These are phyloP conservation scores for Cabera pusaria DNA, from an alignment of 2,888 invertebrate genomes.

Conservation along the genomic window DNA sequence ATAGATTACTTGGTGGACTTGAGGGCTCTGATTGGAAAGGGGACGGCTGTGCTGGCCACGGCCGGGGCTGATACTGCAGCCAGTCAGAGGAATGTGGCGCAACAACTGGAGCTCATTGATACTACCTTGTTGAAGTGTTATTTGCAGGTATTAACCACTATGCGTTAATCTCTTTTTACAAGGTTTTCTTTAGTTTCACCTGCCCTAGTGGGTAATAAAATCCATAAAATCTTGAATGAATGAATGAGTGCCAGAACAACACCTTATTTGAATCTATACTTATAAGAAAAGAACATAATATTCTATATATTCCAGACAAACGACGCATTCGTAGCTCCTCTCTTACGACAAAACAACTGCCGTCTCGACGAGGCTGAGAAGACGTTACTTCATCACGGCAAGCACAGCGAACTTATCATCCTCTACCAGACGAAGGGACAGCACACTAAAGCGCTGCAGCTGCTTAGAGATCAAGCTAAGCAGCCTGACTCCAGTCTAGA, in stretches of 20 bases:
- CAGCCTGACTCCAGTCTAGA: conserved; percentile 89
- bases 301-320: conserved; percentile 92
- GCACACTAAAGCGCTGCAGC: conserved; percentile 95
- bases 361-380: conserved; percentile 97
- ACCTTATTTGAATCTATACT: too few relatives aligned
- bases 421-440: conserved; percentile 97
- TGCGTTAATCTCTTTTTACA: too few relatives aligned
- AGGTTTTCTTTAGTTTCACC: too few relatives aligned
- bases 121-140: conserved; percentile 99
- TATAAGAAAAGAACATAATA: too few relatives aligned
- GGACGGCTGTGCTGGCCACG: conserved; percentile 4
- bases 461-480: conserved; percentile 90
- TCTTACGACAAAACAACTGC: conserved; percentile 95
- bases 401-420: conserved; percentile 96
- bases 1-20: conserved; percentile 95
- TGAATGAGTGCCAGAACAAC: too few relatives aligned
- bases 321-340: conserved; percentile 95
- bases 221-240: too few relatives aligned
- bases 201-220: too few relatives aligned
- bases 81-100: conserved; percentile 57
- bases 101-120: conserved; percentile 94
- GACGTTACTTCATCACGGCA: conserved; percentile 92
- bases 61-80: conserved; percentile 39
- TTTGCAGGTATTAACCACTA: conserved; percentile 91
- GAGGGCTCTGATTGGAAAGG: conserved; percentile 78